These are phyloP conservation scores for Atlantisia rogersi DNA, from an alignment of 2,113 vertebrate species.

Conservation along the genomic window DNA sequence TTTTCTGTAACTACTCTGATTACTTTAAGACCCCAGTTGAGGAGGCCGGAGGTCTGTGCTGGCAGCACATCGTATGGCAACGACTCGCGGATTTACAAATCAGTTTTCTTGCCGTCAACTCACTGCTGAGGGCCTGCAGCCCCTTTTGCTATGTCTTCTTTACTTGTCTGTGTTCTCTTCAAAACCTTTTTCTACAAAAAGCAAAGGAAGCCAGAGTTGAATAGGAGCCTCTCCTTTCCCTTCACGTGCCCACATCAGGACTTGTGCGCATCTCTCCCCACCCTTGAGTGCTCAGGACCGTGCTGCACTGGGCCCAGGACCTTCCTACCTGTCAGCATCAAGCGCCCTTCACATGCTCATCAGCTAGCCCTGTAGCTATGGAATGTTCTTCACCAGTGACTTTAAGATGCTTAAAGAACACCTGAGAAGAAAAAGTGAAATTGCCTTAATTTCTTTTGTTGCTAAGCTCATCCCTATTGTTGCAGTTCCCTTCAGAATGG, in stretches of 20 bases:
- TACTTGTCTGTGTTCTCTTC: not conserved
- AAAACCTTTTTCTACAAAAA: not conserved
- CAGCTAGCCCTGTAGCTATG: accelerated
- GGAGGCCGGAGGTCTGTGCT: slow-evolving; percentile 32
- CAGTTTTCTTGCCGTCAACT: slow-evolving; percentile 36
- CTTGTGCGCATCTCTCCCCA: accelerated
- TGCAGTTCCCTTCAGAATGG: not conserved
- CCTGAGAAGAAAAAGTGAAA: not conserved
- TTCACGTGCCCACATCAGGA: not conserved
- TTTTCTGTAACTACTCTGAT: slow-evolving; percentile 30
- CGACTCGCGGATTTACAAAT: slow-evolving; percentile 29
- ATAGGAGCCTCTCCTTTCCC: not conserved
- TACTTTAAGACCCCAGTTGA: slow-evolving; percentile 40
- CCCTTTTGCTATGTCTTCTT: not conserved
- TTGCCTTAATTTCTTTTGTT: not conserved
- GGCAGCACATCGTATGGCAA: slow-evolving; percentile 3
- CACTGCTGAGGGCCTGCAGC: not conserved
- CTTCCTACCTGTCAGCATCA: not conserved
- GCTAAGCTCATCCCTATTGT: not conserved
- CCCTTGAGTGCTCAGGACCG: not conserved
- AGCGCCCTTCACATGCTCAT: not conserved
- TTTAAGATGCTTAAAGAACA: not conserved
- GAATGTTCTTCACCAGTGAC: not conserved
- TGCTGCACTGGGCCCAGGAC: not conserved
- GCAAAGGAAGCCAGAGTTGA: not conserved